Evolutionary conservation across 2,113 vertebrate genomes (phyloP).

Genomic region (Hyaena hyaena): DNA sequence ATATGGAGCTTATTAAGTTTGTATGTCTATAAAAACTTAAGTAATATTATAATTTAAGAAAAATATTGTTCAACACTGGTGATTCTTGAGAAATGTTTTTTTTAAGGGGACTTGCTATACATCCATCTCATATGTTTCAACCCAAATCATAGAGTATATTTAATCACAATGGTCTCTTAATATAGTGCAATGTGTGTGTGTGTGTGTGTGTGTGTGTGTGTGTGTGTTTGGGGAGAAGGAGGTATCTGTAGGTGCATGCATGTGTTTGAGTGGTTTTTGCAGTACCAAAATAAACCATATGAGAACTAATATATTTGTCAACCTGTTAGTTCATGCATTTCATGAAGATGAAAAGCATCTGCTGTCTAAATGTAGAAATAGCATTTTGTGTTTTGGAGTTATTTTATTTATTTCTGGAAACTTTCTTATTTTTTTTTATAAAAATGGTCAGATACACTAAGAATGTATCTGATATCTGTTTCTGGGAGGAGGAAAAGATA

Average conservation of each 20-base stretch:
- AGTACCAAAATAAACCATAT: background rate
- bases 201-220: background rate
- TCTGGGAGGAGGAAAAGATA: background rate
- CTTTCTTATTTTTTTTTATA: background rate
- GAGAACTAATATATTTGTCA: background rate
- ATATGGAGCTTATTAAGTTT: background rate
- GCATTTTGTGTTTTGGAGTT: background rate
- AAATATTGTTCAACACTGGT: background rate
- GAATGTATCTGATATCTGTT: background rate
- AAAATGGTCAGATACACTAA: background rate
- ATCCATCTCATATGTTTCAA: background rate
- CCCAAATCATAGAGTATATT: background rate
- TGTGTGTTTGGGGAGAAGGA: background rate
- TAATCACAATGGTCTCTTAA: background rate
- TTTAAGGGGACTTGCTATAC: background rate
- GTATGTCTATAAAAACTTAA: background rate
- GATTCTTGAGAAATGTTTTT: slow-evolving; percentile 2
- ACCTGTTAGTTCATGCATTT: background rate
- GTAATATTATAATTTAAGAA: background rate
- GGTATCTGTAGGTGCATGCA: background rate
- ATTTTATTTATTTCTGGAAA: background rate
- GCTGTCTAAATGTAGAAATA: background rate
- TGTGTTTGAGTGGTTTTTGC: background rate
- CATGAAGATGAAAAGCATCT: background rate
- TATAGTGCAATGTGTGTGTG: background rate